Base-by-base conservation (phyloP, 2,888 invertebrate species). In the Congeria kusceri region DNA sequence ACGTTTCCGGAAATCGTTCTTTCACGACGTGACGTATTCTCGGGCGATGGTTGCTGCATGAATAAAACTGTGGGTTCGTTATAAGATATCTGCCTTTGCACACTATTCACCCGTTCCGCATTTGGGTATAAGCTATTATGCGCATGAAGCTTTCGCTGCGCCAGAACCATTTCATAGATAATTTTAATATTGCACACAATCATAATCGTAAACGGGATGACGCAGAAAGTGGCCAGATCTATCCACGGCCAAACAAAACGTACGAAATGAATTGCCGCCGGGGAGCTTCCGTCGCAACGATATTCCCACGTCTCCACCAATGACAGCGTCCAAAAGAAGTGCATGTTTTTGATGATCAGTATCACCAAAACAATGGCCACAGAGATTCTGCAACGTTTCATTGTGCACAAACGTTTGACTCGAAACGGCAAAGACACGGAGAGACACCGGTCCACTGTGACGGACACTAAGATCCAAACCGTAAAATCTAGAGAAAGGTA, bases 391-490 rank as follows among this genome's bases (percentile, higher is more conserved):
- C 90, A 87, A 9, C 87, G 77, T 5, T 68, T 69, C 25, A 90
- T 44, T 0, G 88, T 87, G 66, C 92, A 92, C 18, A 89, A 73
- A 0, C 72, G 25, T 47, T 78, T 88, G 25, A 89, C 87, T 27
- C 75, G 74, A 49, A 90, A 84, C 0, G 92, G 92, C 44, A 88
- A 81, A n/a, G 90, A 88, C 0, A 92, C 91, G 15, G 86, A 90
- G 13, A 92, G 66, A 69, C 90, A 91, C 18, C 92, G 83, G 70
- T 92, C 92, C 3, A 91, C 67, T 9, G 91, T 92, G 27, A 92
- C 90, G 0, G 89, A 86, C 3, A 92, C 91, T 11, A 92, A 72
- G 7, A 90, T 84, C 92, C 92, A 92, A 0, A 91, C 91, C 39
- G 91, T 89, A 25, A 87, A 82, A 56, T 91, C 92, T 32, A 90